phyloP scores from a whole-genome alignment of 1,140 invertebrate genomes.

The Solenopsis invicta region DNA sequence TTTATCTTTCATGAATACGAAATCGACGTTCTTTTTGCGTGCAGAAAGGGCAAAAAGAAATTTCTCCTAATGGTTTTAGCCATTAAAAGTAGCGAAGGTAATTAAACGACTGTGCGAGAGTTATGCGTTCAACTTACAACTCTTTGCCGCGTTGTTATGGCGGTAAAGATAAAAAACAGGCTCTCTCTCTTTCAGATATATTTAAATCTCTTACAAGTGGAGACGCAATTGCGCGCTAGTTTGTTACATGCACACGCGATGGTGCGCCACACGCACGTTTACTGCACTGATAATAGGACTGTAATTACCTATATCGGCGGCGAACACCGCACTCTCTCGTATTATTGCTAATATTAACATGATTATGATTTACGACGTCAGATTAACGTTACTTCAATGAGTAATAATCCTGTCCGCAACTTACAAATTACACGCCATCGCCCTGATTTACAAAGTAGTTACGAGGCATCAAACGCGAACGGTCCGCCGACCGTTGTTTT shows the following conservation, averaged over 20 bases:
- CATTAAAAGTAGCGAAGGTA: background rate
- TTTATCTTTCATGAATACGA: background rate
- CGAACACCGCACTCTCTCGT: background rate
- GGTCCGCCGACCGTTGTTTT: background rate
- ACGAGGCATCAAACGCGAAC: background rate
- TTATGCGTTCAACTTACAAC: background rate
- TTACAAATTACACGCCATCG: conserved; percentile 32
- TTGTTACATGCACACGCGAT: conserved; percentile 61
- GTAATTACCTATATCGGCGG: conserved; percentile 44
- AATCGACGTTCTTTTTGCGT: background rate
- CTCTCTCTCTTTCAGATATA: background rate
- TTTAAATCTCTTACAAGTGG: conserved; percentile 19
- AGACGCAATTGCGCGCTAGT: conserved; percentile 41
- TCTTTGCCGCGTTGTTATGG: background rate
- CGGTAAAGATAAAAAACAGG: background rate
- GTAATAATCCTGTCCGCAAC: conserved; percentile 22
- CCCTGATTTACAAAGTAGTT: conserved; percentile 30
- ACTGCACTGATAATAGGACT: conserved; percentile 64
- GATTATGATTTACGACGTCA: conserved; percentile 72
- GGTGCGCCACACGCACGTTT: conserved; percentile 43
- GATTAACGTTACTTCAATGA: conserved; percentile 43
- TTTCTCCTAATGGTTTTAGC: background rate
- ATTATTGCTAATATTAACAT: conserved; percentile 73
- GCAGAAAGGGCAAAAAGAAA: background rate
- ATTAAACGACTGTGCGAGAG: background rate